Percentiles rank a stretch among this genome's conserved stretches.
Evolutionary conservation across 2,888 invertebrate species (phyloP).

Genomic region (Anthophora plumipes): DNA sequence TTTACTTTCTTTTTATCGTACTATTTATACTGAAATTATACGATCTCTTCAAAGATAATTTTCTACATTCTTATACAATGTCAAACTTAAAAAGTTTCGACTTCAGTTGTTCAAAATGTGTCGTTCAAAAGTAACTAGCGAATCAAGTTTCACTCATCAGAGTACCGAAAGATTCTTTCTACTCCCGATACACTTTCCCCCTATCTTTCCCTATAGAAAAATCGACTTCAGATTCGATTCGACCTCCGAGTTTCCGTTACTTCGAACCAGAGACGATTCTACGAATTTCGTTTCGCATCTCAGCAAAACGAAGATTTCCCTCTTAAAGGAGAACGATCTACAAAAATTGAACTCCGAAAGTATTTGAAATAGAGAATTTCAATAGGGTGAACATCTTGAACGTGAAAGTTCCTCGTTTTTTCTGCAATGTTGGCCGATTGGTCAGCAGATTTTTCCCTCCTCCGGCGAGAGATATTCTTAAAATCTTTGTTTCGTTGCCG

Average conservation of each 20-base stretch:
- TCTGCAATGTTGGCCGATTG: neutral
- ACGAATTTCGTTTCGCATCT: constrained; percentile 62
- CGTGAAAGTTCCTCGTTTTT: neutral
- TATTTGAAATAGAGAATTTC: neutral
- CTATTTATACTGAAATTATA: too few relatives aligned
- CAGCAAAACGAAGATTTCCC: constrained; percentile 76
- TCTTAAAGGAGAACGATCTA: constrained; percentile 73
- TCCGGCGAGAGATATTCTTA: constrained; percentile 20
- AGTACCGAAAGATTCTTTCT: neutral
- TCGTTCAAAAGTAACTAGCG: too few relatives aligned
- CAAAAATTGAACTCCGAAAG: constrained; percentile 52
- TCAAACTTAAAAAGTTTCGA: too few relatives aligned
- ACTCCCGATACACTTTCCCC: too few relatives aligned
- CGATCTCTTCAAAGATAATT: too few relatives aligned
- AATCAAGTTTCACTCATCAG: too few relatives aligned
- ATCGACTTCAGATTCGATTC: constrained; percentile 36
- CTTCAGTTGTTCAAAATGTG: too few relatives aligned
- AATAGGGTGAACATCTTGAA: neutral
- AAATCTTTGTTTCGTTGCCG: constrained; percentile 33
- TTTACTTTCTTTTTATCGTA: too few relatives aligned
- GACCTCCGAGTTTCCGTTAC: constrained; percentile 48
- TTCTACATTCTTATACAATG: too few relatives aligned
- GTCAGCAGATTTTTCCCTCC: constrained; percentile 28
- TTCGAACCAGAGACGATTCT: constrained; percentile 34
- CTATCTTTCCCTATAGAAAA: constrained; percentile 23